Conservation (phyloP, 2,113 vertebrate species). For the Myanophis thanlyinensis region DNA sequence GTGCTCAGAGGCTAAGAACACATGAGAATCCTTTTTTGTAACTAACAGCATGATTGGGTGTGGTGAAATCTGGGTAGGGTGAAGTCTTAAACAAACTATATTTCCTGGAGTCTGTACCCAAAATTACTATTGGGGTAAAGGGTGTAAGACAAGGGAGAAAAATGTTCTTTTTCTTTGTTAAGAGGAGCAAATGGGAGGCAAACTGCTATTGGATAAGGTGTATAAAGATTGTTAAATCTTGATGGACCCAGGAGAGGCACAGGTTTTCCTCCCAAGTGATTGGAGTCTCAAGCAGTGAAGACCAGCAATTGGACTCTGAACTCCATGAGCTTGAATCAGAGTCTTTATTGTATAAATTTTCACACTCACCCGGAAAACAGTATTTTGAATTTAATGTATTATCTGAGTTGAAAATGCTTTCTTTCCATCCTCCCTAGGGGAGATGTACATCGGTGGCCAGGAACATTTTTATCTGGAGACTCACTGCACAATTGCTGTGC, state of each 20-base stretch:
- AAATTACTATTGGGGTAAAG: neutral
- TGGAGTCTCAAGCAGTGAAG: neutral
- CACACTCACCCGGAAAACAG: neutral
- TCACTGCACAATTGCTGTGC: constrained; percentile 86
- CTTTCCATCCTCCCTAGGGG: constrained; percentile 70
- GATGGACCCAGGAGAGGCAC: no score
- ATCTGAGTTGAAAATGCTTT: neutral
- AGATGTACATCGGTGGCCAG: constrained; percentile 90
- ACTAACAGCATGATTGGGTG: neutral
- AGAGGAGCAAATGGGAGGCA: neutral
- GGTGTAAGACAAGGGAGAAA: neutral
- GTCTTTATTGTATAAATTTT: neutral
- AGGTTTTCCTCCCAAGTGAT: neutral
- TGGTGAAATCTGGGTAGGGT: neutral
- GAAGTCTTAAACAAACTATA: neutral
- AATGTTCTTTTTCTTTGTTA: neutral
- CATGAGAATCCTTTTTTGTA: neutral
- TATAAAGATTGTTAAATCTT: neutral
- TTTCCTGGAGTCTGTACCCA: neutral
- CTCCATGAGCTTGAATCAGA: neutral
- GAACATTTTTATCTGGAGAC: constrained; percentile 99
- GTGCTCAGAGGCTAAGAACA: neutral
- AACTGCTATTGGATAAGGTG: neutral
- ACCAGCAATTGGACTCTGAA: no score
- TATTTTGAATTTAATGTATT: neutral